Conservation (phyloP, 2,888 invertebrate species). For the Folsomia manolachei region DNA sequence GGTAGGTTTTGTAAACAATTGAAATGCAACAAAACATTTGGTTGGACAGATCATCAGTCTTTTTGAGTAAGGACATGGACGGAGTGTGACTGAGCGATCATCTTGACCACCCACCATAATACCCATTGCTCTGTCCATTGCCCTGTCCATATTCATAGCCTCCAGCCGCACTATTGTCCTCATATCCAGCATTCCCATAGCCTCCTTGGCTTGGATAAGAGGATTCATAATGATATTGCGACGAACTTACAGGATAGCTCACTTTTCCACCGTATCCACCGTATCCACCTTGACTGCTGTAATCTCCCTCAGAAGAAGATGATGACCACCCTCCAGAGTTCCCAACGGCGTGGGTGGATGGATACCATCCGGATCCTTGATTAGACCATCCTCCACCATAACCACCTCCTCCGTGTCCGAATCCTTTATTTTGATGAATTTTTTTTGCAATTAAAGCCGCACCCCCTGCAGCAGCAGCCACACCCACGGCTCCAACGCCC, state of each 20-base stretch:
- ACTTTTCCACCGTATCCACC: too few relatives aligned
- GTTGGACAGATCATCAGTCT: conserved; percentile 6
- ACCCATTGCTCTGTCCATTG: not conserved
- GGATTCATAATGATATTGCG: not conserved
- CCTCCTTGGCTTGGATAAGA: not conserved
- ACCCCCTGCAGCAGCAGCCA: conserved; percentile 41
- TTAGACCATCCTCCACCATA: not conserved
- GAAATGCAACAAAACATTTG: not conserved
- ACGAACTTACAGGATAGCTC: not conserved
- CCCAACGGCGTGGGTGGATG: not conserved
- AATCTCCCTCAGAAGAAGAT: not conserved
- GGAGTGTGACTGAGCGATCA: not conserved
- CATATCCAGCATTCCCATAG: not conserved
- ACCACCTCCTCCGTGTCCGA: not conserved
- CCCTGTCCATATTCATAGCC: not conserved
- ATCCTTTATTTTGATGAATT: conserved; percentile 17
- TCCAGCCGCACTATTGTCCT: not conserved
- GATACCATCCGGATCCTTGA: not conserved
- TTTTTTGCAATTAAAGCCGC: conserved; percentile 31
- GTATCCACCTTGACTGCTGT: not conserved
- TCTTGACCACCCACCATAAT: conserved; percentile 11
- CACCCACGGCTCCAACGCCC: conserved; percentile 33
- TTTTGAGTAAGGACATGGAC: not conserved
- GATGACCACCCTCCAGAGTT: not conserved
- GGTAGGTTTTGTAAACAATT: not conserved